Evolutionary conservation across 2,888 invertebrate genomes (phyloP).

Genomic region (Argyresthia goedartella): DNA sequence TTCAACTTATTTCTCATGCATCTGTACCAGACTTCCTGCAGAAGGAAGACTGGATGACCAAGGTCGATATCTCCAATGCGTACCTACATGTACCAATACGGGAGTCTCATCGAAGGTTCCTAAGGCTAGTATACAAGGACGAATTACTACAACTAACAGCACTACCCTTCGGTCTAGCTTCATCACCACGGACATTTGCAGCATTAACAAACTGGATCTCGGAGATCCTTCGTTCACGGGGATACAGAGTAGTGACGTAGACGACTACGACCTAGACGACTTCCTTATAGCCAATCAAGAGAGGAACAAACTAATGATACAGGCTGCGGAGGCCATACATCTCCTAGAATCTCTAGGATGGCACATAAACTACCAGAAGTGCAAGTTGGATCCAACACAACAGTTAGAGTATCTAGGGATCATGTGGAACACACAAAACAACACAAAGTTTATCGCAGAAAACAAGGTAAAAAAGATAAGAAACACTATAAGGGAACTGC

Average conservation of each 20-base stretch:
- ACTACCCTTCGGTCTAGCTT: slow-evolving; percentile 7
- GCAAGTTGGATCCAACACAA: neutral
- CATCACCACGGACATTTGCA: slow-evolving; percentile 4
- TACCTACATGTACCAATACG: slow-evolving; percentile 8
- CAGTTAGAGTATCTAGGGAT: neutral
- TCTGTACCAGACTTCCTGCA: neutral
- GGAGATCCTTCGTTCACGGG: neutral
- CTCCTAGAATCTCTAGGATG: neutral
- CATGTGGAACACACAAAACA: neutral
- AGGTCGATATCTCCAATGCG: slow-evolving; percentile 10
- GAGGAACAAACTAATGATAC: neutral
- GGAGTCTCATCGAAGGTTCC: slow-evolving; percentile 6
- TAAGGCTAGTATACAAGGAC: slow-evolving; percentile 4
- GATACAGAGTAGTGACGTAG: neutral
- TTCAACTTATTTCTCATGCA: neutral
- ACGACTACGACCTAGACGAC: no score
- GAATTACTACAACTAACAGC: slow-evolving; percentile 5
- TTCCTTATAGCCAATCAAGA: neutral
- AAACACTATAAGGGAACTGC: neutral
- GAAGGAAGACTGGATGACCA: slow-evolving; percentile 8
- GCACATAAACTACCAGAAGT: neutral
- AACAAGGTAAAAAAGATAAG: neutral
- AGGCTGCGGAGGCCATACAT: neutral
- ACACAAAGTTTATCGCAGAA: neutral
- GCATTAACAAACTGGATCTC: slow-evolving; percentile 9